phyloP scores from a whole-genome alignment of 2,113 vertebrate genomes.

The Phycodurus eques region DNA sequence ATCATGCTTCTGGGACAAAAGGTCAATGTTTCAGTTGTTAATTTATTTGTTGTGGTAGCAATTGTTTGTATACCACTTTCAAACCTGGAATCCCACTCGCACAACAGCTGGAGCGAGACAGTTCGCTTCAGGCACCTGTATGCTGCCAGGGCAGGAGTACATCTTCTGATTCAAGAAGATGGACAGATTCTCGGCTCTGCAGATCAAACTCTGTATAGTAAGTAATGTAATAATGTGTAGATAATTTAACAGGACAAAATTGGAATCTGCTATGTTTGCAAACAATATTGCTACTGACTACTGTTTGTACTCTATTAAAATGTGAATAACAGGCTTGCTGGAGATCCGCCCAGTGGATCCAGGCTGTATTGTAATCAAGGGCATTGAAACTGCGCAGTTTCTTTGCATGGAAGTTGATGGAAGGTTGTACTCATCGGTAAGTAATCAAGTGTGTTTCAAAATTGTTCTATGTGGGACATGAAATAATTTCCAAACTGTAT shows the following conservation, averaged over 20 bases:
- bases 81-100: conserved; percentile 79
- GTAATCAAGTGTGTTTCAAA: conserved; percentile 14
- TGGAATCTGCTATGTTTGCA: not conserved
- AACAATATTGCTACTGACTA: not conserved
- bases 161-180: conserved; percentile 80
- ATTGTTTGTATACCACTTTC: conserved; percentile 62
- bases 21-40: conserved; percentile 51
- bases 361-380: conserved; percentile 86
- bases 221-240: conserved; percentile 72
- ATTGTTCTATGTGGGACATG: not conserved
- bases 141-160: conserved; percentile 78
- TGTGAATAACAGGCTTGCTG: conserved; percentile 78
- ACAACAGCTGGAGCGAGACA: conserved; percentile 83
- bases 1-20: conserved; percentile 48
- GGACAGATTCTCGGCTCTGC: conserved; percentile 80
- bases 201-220: conserved; percentile 79
- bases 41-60: conserved; percentile 48
- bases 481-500: not conserved
- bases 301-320: not conserved
- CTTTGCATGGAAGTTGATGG: conserved; percentile 86
- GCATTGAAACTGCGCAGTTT: conserved; percentile 79
- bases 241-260: too few relatives aligned
- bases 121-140: conserved; percentile 86
- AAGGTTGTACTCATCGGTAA: conserved; percentile 83
- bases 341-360: conserved; percentile 84